Evolutionary conservation across 2,113 vertebrate species (phyloP).

Genomic region (Leucopsar rothschildi): DNA sequence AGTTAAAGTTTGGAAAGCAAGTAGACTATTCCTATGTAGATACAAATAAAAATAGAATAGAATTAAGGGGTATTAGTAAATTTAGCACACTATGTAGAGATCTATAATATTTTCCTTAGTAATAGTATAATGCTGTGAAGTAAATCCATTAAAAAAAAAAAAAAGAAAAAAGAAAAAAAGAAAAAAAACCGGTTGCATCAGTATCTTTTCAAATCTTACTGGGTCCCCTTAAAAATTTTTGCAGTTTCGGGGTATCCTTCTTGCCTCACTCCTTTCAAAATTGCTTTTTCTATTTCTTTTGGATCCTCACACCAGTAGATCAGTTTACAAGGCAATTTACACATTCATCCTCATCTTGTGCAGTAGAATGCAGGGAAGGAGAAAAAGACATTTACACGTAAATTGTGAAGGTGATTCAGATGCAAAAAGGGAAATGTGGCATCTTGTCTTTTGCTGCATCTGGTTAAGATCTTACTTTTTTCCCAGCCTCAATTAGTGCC

Average conservation of each 20-base stretch:
- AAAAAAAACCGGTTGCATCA: neutral
- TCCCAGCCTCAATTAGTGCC: neutral
- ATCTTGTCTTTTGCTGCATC: neutral
- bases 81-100: neutral
- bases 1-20: neutral
- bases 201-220: neutral
- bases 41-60: neutral
- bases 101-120: neutral
- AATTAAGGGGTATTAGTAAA: neutral
- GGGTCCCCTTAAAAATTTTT: rapidly evolving
- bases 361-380: neutral
- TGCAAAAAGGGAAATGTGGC: neutral
- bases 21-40: neutral
- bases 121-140: neutral
- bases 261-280: neutral
- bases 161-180: neutral
- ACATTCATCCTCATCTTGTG: neutral
- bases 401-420: neutral
- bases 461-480: neutral
- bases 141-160: neutral
- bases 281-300: neutral
- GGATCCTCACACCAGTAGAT: neutral
- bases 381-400: neutral
- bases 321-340: neutral
- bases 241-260: neutral